Evolutionary conservation across 1,140 invertebrate species (phyloP).

Genomic region (Zaprionus nigranus): DNA sequence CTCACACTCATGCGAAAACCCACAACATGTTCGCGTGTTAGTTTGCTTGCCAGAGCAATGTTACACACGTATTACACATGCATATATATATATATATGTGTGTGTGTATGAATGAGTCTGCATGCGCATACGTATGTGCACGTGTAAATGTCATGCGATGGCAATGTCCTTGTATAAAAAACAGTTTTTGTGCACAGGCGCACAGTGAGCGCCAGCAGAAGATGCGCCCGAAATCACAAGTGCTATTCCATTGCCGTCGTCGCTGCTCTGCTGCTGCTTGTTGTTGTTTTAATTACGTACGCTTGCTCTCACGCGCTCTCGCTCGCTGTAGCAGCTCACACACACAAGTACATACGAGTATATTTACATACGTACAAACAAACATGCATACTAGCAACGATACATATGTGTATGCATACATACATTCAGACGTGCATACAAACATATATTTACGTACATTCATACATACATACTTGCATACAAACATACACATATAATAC

Average conservation of each 20-base stretch:
- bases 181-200: constrained; percentile 74
- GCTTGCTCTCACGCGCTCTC: neutral
- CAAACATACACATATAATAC: neutral
- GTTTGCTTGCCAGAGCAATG: constrained; percentile 7
- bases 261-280: neutral
- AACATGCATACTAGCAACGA: neutral
- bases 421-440: neutral
- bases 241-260: neutral
- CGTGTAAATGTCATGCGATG: constrained; percentile 46
- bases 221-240: constrained; percentile 17
- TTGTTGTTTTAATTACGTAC: neutral
- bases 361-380: too few species aligned
- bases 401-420: neutral
- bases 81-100: neutral
- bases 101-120: too few species aligned
- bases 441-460: neutral
- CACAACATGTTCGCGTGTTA: neutral
- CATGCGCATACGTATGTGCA: constrained; percentile 21
- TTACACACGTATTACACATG: neutral
- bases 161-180: constrained; percentile 84
- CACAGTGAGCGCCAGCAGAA: constrained; percentile 51
- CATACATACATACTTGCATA: neutral
- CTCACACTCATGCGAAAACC: constrained; percentile 3
- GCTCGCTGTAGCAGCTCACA: too few species aligned
- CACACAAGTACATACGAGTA: too few species aligned